Base-by-base conservation (phyloP, 2,113 vertebrate species). In the Periophthalmodon schlosseri region DNA sequence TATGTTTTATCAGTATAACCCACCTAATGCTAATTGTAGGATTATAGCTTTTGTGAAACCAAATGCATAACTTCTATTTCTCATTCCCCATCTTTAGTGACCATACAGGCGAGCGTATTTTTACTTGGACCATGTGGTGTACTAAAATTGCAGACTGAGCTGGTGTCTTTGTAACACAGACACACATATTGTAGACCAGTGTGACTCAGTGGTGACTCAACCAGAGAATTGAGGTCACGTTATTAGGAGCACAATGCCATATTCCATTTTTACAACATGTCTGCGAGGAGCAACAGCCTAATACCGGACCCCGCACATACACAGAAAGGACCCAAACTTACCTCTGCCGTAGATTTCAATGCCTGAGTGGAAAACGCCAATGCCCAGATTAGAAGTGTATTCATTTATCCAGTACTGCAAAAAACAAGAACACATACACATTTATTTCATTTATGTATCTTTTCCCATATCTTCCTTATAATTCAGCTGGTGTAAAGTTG, bases 321-420 rank as follows among this genome's bases (percentile, higher is more conserved):
- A 44, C 36, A 28, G 2, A 74, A 20, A 15, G 16, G 49, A 33
- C 21, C 47, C 18, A 8, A 24, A 70, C 81, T 83, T 92, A 98
- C 96, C 96, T 96, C 96, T 90, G 87, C 96, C 96, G 64, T 97
- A 97, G 86, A 98, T 95, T 93, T 98, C 94, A 28, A 97, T 98
- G 90, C 96, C 96, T 87, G 96, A 97, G 92, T 97, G 96, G 91
- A 97, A 98, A 87, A 98, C 96, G 84, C 96, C 96, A 82, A 98
- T 97, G 46, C 96, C 96, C 93, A 98, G 92, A 82, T 95, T 98
- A 83, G 96, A 96, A 0, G 96, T 98, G 93, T 98, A 98, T 87
- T 98, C 96, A 33, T 98, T 98, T 85, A 98, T 98, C 96, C 96
- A 98, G 87, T 98, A 98, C 96, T 98, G 91, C 66, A 85, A 84